Conservation (phyloP, 2,797 vertebrate genomes). For the Margarornis squamiger region DNA sequence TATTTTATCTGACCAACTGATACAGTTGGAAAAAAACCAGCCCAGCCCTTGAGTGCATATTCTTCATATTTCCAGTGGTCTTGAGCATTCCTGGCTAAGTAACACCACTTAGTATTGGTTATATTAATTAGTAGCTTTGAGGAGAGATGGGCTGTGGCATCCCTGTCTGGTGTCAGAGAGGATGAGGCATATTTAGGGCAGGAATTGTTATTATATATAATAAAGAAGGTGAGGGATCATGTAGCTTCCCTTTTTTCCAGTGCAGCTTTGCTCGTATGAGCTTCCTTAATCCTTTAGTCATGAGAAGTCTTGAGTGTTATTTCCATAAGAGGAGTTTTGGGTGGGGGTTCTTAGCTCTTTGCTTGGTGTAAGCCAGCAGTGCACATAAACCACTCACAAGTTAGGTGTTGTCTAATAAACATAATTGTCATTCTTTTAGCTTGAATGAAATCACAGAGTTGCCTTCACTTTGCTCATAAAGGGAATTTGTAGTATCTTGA, state of each 20-base stretch:
- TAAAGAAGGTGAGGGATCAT: background rate
- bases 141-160: background rate
- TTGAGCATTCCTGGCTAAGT: background rate
- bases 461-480: background rate
- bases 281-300: background rate
- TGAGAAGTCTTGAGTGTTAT: background rate
- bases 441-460: background rate
- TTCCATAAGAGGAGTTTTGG: background rate
- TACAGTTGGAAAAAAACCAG: background rate
- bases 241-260: background rate
- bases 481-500: background rate
- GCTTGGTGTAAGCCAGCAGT: background rate
- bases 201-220: background rate
- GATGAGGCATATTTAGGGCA: background rate
- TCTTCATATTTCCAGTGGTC: background rate
- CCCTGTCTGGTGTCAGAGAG: background rate
- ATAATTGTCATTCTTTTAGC: background rate
- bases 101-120: background rate
- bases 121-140: background rate
- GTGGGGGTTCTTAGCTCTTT: background rate
- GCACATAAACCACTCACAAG: rapidly evolving
- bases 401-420: background rate
- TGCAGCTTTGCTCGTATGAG: rapidly evolving
- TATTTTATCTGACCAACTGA: background rate
- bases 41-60: rapidly evolving